These are phyloP conservation scores for Gnatocerus cornutus DNA, from an alignment of 2,888 invertebrate genomes.

Conservation along the genomic window DNA sequence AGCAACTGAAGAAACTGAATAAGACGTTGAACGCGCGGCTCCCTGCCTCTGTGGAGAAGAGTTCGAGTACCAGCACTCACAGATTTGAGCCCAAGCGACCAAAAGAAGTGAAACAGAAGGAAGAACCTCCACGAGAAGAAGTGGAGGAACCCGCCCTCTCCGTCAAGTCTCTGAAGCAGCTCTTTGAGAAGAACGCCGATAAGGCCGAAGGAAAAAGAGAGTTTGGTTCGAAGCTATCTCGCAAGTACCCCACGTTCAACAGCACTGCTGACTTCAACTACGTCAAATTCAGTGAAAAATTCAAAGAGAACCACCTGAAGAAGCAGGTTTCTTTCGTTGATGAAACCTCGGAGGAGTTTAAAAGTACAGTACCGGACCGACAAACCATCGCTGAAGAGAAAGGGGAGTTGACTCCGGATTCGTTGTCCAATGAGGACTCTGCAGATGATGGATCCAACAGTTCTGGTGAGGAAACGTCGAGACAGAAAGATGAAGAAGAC, in stretches of 20 bases:
- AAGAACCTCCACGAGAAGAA: neutral
- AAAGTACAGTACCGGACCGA: neutral
- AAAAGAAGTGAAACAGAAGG: neutral
- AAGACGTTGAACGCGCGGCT: slow-evolving; percentile 20
- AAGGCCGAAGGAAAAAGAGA: neutral
- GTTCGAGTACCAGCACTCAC: neutral
- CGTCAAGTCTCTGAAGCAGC: slow-evolving; percentile 9
- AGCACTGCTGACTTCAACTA: slow-evolving; percentile 19
- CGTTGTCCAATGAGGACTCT: neutral
- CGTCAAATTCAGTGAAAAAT: slow-evolving; percentile 16
- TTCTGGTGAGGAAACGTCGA: neutral
- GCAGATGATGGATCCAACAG: neutral
- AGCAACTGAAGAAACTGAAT: slow-evolving; percentile 20
- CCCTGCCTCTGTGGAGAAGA: neutral
- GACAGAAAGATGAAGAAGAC: no score
- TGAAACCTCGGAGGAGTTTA: neutral
- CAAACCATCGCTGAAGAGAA: neutral
- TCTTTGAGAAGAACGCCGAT: slow-evolving; percentile 29
- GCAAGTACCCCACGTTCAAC: slow-evolving; percentile 15
- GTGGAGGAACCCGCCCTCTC: neutral
- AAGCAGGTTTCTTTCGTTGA: slow-evolving; percentile 8
- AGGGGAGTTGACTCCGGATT: neutral
- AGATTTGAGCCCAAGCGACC: neutral
- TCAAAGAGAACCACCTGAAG: neutral
- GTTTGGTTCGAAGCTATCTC: neutral